Conservation (phyloP, 2,888 invertebrate species). For the Synanthedon tipuliformis region DNA sequence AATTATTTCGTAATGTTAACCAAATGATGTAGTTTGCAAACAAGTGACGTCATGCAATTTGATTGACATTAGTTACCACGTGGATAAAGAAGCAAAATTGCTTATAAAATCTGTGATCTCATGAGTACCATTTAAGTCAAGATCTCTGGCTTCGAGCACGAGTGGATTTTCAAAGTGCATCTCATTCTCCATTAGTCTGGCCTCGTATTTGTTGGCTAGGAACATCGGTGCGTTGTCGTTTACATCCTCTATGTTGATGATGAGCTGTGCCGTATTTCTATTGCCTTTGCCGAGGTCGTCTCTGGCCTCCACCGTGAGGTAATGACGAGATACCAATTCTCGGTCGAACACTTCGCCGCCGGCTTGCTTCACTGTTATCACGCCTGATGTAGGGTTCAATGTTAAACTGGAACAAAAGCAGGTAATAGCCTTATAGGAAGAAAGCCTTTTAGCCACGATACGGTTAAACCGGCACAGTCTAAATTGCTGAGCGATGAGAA, state of each 20-base stretch:
- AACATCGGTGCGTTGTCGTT: constrained; percentile 93
- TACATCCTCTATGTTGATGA: constrained; percentile 85
- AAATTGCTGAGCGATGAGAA: too few species aligned
- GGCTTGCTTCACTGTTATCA: constrained; percentile 83
- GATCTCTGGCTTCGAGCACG: constrained; percentile 83
- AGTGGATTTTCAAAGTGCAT: constrained; percentile 80
- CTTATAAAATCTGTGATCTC: background rate
- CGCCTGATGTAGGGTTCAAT: constrained; percentile 84
- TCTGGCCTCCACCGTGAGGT: constrained; percentile 88
- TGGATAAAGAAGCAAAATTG: background rate
- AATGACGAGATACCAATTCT: constrained; percentile 84
- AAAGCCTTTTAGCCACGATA: too few species aligned
- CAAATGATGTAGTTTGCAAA: too few species aligned
- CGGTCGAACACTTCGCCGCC: constrained; percentile 85
- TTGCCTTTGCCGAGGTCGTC: constrained; percentile 85
- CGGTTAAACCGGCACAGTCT: too few species aligned
- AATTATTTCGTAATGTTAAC: too few species aligned
- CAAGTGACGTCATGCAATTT: too few species aligned
- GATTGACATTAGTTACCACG: too few species aligned
- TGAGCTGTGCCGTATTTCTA: constrained; percentile 85
- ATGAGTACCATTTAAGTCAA: constrained; percentile 80
- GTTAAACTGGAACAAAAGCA: constrained; percentile 68
- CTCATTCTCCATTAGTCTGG: constrained; percentile 86
- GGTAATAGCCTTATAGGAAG: too few species aligned
- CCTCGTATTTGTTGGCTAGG: constrained; percentile 84